These are phyloP conservation scores for Phocoena sinus DNA, from an alignment of 2,113 vertebrate genomes.

Conservation along the genomic window DNA sequence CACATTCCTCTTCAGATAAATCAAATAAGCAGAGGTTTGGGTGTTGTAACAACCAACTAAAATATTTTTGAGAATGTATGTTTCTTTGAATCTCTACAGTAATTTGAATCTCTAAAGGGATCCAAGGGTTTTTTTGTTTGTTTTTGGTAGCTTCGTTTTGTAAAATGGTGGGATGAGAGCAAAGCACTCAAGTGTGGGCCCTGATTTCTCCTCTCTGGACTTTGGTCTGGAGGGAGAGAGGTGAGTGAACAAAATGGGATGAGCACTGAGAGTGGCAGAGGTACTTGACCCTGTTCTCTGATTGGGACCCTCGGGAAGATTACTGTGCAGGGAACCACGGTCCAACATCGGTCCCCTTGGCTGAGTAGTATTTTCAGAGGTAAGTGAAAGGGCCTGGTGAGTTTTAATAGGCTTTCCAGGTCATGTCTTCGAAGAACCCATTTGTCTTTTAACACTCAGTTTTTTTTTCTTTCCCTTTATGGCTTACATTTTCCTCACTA, in stretches of 20 bases:
- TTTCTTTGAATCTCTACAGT: slow-evolving; percentile 36
- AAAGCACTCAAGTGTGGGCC: neutral
- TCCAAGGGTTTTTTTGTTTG: neutral
- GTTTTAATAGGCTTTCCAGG: neutral
- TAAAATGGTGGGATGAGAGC: slow-evolving; percentile 42
- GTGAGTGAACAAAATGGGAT: neutral
- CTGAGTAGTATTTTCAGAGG: neutral
- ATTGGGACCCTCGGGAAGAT: neutral
- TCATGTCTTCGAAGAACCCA: neutral
- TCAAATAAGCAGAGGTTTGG: neutral
- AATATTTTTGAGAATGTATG: neutral
- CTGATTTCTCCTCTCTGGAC: neutral
- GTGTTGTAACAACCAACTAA: neutral
- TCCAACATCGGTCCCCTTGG: neutral
- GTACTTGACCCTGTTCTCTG: neutral
- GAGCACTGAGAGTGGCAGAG: neutral
- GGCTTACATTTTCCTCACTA: neutral
- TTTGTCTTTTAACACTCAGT: neutral
- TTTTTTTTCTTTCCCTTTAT: neutral
- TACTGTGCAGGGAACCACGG: neutral
- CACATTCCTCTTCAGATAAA: neutral
- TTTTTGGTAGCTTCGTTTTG: neutral
- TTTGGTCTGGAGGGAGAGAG: neutral
- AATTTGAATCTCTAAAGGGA: slow-evolving; percentile 47
- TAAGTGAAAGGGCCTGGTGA: neutral